Conservation (phyloP, 2,113 vertebrate species). For the Mormyrus iriodes region DNA sequence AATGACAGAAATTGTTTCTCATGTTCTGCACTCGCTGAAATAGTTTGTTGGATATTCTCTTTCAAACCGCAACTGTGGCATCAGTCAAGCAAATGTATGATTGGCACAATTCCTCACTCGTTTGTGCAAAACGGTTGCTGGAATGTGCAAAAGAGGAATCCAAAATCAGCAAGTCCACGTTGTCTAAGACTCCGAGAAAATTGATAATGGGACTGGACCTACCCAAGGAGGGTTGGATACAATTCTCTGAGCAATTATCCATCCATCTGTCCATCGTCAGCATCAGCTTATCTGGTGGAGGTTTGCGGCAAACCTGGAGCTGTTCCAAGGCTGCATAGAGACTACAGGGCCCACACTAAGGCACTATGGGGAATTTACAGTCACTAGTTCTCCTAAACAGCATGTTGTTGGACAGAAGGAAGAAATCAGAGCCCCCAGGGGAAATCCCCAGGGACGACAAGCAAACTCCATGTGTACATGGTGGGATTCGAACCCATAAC, state of each 20-base stretch:
- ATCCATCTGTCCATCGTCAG: background rate
- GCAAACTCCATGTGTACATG: background rate
- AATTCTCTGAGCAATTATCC: background rate
- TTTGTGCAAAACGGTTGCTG: background rate
- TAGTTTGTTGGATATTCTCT: background rate
- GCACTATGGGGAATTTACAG: background rate
- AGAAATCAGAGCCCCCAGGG: background rate
- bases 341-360: background rate
- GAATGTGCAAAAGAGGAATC: background rate
- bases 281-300: background rate
- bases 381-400: background rate
- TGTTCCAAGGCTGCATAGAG: background rate
- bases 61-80: too few relatives aligned
- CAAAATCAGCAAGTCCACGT: background rate
- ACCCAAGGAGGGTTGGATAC: background rate
- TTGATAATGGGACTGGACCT: background rate
- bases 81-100: background rate
- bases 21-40: background rate
- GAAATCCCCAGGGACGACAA: background rate
- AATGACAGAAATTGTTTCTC: background rate
- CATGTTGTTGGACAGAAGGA: background rate
- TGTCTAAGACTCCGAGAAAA: background rate
- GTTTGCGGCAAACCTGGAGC: background rate
- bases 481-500: background rate
- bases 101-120: background rate